Evolutionary conservation across 2,797 vertebrate genomes (phyloP).

Genomic region (Nannoperca obscura): DNA sequence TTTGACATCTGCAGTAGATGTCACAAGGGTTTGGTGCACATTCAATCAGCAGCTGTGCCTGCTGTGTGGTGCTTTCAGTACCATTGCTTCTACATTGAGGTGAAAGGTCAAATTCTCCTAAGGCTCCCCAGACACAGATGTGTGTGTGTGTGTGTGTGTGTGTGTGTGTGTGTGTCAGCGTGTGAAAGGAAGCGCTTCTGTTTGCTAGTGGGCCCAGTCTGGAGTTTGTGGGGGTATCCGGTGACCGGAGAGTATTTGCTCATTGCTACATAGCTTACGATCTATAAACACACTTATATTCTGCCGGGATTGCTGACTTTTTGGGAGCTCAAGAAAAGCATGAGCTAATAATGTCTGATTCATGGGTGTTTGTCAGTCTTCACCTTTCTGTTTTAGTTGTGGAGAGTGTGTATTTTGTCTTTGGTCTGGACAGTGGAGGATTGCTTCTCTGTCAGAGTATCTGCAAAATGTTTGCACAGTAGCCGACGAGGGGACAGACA

Average conservation of each 20-base stretch:
- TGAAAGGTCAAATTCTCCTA: slow-evolving; percentile 56
- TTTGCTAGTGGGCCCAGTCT: slow-evolving; percentile 54
- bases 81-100: slow-evolving; percentile 55
- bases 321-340: slow-evolving; percentile 28
- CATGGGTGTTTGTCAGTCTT: not conserved
- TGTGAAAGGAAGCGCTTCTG: slow-evolving; percentile 42
- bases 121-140: slow-evolving; percentile 37
- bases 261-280: slow-evolving; percentile 54
- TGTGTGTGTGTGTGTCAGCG: slow-evolving; percentile 13
- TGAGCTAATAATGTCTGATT: slow-evolving; percentile 31
- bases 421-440: slow-evolving; percentile 7
- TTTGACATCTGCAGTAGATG: not conserved
- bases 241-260: slow-evolving; percentile 70
- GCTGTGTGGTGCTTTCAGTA: slow-evolving; percentile 11
- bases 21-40: not conserved
- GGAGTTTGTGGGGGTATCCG: slow-evolving; percentile 63
- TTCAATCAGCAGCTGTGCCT: slow-evolving; percentile 1
- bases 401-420: slow-evolving; percentile 24
- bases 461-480: slow-evolving; percentile 56
- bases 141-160: slow-evolving; percentile 28
- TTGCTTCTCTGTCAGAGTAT: slow-evolving; percentile 34
- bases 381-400: not conserved
- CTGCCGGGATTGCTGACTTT: slow-evolving; percentile 37
- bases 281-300: slow-evolving; percentile 64
- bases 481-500: slow-evolving; percentile 39